Conservation (phyloP, 2,888 invertebrate species). For the Octonoba sinensis region DNA sequence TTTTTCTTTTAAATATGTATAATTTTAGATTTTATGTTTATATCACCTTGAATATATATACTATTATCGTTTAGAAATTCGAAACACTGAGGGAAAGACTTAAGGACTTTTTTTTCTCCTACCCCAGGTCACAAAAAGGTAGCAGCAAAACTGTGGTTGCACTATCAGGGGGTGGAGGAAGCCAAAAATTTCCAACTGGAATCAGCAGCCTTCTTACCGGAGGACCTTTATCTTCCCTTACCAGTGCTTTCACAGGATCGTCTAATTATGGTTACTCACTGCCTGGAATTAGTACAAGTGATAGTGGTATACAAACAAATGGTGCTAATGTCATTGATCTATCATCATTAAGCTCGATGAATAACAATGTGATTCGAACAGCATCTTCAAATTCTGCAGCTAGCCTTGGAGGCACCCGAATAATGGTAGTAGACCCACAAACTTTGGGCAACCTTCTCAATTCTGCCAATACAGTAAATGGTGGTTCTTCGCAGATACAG, state of each 20-base stretch:
- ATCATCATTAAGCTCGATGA: constrained; percentile 8
- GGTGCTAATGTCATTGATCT: constrained; percentile 17
- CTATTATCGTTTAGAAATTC: not conserved
- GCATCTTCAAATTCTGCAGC: not conserved
- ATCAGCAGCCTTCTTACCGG: constrained; percentile 11
- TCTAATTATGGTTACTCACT: constrained; percentile 18
- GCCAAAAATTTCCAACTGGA: not conserved
- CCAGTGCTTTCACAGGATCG: constrained; percentile 4
- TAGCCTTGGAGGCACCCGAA: not conserved
- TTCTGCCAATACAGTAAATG: not conserved
- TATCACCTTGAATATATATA: not conserved
- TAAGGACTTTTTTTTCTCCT: not conserved
- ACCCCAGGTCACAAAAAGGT: not conserved
- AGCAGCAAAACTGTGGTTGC: constrained; percentile 20
- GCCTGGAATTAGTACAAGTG: constrained; percentile 7
- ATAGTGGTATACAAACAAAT: too few relatives aligned
- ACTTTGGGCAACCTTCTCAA: not conserved
- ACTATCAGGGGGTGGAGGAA: not conserved
- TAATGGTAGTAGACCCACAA: not conserved
- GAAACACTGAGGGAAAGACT: not conserved
- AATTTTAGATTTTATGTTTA: not conserved
- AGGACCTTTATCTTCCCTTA: not conserved
- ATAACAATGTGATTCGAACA: not conserved
- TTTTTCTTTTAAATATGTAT: not conserved
- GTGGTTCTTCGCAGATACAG: not conserved